phyloP scores from a whole-genome alignment of 2,113 vertebrate genomes.

The Montifringilla adamsi region DNA sequence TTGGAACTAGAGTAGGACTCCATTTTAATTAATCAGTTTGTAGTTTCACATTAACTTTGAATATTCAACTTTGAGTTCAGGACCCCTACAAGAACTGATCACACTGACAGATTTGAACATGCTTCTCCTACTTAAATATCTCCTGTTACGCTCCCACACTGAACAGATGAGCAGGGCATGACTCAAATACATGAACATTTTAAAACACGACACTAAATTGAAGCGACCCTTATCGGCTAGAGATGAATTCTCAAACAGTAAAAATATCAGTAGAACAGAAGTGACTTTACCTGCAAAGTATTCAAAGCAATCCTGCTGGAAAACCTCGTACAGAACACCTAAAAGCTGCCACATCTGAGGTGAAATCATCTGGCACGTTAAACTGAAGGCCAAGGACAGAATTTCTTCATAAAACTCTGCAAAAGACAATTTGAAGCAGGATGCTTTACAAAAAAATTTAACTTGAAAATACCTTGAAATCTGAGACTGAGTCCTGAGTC shows the following conservation, averaged over 20 bases:
- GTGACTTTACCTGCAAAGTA: slow-evolving; percentile 88
- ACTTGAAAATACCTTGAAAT: not conserved
- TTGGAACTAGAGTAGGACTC: not conserved
- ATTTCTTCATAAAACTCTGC: slow-evolving; percentile 98
- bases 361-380: slow-evolving; percentile 93
- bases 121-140: not conserved
- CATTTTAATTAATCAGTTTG: not conserved
- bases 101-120: not conserved
- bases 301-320: slow-evolving; percentile 94
- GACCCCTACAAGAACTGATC: not conserved
- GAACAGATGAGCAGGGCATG: not conserved
- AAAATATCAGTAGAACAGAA: not conserved
- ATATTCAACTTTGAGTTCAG: not conserved
- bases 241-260: not conserved
- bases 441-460: not conserved
- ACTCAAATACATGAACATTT: not conserved
- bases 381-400: slow-evolving; percentile 90
- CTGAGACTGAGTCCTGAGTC: not conserved
- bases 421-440: not conserved
- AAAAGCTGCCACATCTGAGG: slow-evolving; percentile 98
- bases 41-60: not conserved
- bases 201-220: not conserved
- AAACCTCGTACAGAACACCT: slow-evolving; percentile 88
- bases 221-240: not conserved
- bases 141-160: not conserved